Evolutionary conservation across 2,113 vertebrate genomes (phyloP), one percentile per base, ranked within the genome.

Genomic region (Helogale parvula): DNA sequence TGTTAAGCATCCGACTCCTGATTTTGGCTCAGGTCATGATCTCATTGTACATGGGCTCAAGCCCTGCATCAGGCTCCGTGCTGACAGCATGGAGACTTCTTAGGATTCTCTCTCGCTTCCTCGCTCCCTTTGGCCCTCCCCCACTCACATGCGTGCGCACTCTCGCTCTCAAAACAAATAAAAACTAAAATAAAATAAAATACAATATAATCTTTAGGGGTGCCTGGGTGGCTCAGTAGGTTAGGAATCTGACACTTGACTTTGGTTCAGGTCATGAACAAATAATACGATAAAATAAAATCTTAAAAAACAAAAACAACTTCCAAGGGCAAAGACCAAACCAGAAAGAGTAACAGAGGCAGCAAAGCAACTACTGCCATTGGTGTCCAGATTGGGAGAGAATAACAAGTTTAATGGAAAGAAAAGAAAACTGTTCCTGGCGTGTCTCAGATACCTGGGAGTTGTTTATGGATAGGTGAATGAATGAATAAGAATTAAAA

Each of bases 311-410:
- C 88, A 96, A 94, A 92, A 96, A 93, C 50, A 88, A 45, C 25
- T 86, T 54, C 17, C 79, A 77, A 96, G 60, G 77, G 68, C 68
- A 83, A 88, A 93, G 68, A 72, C 65, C 77, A 97, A 96, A 82
- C 31, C 60, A 66, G 35, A 41, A 87, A 83, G 27, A 87, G n/a
- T 23, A 96, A 93, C 47, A 66, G 21, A 93, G 29, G 21, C 17
- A 57, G 17, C 41, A 88, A 97, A 72, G 74, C 54, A 96, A 33
- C 54, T 69, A 47, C 25, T 74, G 52, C 27, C 88, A 93, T 60
- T 66, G 27, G 50, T n/a, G 10, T 29, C 77, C 50, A 29, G 54
- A 5, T 19, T 60, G 57, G 57, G 57, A 21, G 7, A 19, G n/a
- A 88, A 74, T 41, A 80, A n/a, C 84, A 19, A 57, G 19, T 23